Conservation (phyloP, 2,888 invertebrate species). For the Seira ritae region DNA sequence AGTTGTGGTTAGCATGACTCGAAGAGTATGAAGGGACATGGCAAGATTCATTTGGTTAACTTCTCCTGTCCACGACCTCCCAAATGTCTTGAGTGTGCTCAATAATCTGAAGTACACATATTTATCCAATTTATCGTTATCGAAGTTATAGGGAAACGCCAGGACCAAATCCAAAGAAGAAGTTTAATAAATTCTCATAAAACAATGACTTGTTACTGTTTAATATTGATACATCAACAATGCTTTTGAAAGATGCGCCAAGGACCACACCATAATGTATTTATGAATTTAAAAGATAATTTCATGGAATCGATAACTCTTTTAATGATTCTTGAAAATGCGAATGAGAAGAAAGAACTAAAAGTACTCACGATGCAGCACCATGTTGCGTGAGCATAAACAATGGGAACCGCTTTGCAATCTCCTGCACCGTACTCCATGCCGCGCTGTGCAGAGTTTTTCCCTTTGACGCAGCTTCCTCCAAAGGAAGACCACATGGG, state of each 20-base stretch:
- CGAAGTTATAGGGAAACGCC: too few species aligned
- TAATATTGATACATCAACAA: too few species aligned
- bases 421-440: slow-evolving; percentile 52
- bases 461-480: slow-evolving; percentile 25
- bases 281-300: too few species aligned
- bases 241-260: too few species aligned
- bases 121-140: too few species aligned
- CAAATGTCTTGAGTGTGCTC: slow-evolving; percentile 41
- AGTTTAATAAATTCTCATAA: neutral
- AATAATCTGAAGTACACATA: slow-evolving; percentile 50
- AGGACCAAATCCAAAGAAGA: too few species aligned
- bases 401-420: slow-evolving; percentile 64
- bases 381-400: slow-evolving; percentile 65
- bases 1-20: slow-evolving; percentile 45
- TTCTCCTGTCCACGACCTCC: slow-evolving; percentile 22
- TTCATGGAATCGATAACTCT: neutral
- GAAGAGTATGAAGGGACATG: slow-evolving; percentile 46
- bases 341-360: neutral
- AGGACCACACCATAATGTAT: too few species aligned
- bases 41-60: slow-evolving; percentile 33
- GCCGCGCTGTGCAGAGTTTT: slow-evolving; percentile 50
- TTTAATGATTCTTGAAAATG: slow-evolving; percentile 8
- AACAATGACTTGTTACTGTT: neutral
- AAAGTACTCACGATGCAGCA: slow-evolving; percentile 57
- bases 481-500: slow-evolving; percentile 51